Conservation (phyloP, 1,140 invertebrate genomes). For the Fopius arisanus region DNA sequence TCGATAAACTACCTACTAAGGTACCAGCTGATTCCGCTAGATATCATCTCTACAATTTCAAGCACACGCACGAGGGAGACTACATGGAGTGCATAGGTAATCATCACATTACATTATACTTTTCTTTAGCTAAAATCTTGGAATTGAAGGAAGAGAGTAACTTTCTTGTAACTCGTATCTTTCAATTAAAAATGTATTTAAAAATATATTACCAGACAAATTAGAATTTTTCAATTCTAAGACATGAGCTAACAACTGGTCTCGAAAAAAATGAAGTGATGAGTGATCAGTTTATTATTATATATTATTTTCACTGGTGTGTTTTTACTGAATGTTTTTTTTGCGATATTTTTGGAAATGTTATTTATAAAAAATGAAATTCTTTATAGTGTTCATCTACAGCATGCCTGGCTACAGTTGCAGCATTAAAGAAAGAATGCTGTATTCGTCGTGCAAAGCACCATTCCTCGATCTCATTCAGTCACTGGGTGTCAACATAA, state of each 20-base stretch:
- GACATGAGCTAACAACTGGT: too few relatives aligned
- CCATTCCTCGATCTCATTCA: constrained; percentile 84
- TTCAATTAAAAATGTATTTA: too few relatives aligned
- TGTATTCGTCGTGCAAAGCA: constrained; percentile 96
- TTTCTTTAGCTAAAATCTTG: too few relatives aligned
- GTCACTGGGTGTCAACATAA: constrained; percentile 76
- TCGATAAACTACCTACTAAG: constrained; percentile 75
- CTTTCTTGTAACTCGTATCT: too few relatives aligned
- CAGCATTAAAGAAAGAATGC: constrained; percentile 95
- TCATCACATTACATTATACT: too few relatives aligned
- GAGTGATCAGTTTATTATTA: too few relatives aligned
- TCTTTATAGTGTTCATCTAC: constrained; percentile 92
- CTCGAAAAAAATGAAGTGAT: too few relatives aligned
- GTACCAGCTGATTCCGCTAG: constrained; percentile 85
- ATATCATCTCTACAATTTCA: constrained; percentile 92
- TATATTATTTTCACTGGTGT: too few relatives aligned
- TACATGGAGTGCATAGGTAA: constrained; percentile 83
- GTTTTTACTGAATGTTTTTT: too few relatives aligned
- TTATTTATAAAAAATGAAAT: constrained; percentile 28
- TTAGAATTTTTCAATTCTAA: too few relatives aligned
- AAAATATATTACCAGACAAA: too few relatives aligned
- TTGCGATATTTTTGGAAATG: neutral
- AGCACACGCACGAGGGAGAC: constrained; percentile 92
- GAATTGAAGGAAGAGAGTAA: neutral
- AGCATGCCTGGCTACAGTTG: constrained; percentile 96